Evolutionary conservation across 2,888 invertebrate species (phyloP), one percentile per base, ranked within the genome.

Genomic region (Trimorus sp.): DNA sequence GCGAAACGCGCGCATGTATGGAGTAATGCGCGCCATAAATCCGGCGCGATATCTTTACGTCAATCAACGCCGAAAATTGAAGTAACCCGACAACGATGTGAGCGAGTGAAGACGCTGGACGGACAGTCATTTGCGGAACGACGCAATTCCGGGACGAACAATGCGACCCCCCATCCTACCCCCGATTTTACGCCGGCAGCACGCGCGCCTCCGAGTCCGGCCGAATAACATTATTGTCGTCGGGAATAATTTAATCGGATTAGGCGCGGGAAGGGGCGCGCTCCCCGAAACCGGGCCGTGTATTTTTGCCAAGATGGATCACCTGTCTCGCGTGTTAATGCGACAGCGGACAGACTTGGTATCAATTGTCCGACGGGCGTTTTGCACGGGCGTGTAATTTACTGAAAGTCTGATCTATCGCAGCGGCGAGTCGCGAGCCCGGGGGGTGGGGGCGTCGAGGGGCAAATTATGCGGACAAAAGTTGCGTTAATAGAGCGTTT

Each of bases 171-270:
- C 26, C 2, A 26, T 4, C 26, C 26, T 4, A 26, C 26, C 26
- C 26, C 26, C 26, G 26, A 26, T 26, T 26, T 26, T 26, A 26
- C 26, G 26, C 1, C 56, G 76, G 56, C 59, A 83, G 80, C 80
- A 79, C 80, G 83, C 82, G 82, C 79, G 77, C 80, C 63, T 53
- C 62, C 76, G 54, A 60, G 62, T 71, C 79, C 84, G 65, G 63
- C 82, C 78, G 85, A 84, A 87, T 86, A 87, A 86, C 87, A 87
- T 88, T 87, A 87, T 26, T 26, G 26, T 86, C 69, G 84, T 85
- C 83, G 84, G 86, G 84, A 85, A 86, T 87, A 82, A 82, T 79
- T 83, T 78, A 81, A 80, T 78, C 75, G 78, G 78, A 77, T 80
- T 83, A 83, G 65, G 26, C 40, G 45, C 15, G 84, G 26, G 79